phyloP scores from a whole-genome alignment of 2,888 invertebrate genomes.

The Erynnis tages region DNA sequence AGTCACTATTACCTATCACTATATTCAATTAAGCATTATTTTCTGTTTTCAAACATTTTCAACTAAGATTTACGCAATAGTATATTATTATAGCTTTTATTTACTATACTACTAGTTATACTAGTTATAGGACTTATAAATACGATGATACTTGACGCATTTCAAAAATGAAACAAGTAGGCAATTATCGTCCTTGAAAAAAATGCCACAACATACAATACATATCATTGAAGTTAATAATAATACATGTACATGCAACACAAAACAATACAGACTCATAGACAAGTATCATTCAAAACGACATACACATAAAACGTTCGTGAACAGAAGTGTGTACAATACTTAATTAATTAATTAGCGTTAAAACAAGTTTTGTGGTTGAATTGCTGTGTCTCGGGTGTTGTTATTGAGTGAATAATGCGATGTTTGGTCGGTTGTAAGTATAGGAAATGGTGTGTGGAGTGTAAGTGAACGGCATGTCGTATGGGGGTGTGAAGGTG shows the following conservation, averaged over 20 bases:
- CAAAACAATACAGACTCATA: constrained; percentile 29
- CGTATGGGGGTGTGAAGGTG: neutral
- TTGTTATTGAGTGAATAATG: constrained; percentile 11
- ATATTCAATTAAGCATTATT: neutral
- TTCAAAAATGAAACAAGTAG: neutral
- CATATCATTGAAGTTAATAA: constrained; percentile 4
- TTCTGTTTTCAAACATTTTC: neutral
- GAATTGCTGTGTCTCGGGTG: constrained; percentile 12
- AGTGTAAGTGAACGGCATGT: neutral
- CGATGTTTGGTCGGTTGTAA: neutral
- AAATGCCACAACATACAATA: neutral
- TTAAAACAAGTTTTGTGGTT: constrained; percentile 18
- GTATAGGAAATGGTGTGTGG: constrained; percentile 2
- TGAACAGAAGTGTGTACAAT: constrained; percentile 19
- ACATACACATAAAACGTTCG: constrained; percentile 27
- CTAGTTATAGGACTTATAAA: neutral
- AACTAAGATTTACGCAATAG: too few relatives aligned
- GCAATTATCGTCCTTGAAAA: too few relatives aligned
- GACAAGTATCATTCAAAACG: constrained; percentile 32
- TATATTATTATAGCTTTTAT: too few relatives aligned
- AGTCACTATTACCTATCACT: neutral
- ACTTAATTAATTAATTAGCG: constrained; percentile 17
- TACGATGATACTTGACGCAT: too few relatives aligned
- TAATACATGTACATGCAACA: constrained; percentile 33
- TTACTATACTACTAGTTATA: too few relatives aligned